Percentiles rank a stretch among this genome's conserved stretches.
Evolutionary conservation across 1,140 invertebrate species (phyloP).

Genomic region (Drosophila littoralis): DNA sequence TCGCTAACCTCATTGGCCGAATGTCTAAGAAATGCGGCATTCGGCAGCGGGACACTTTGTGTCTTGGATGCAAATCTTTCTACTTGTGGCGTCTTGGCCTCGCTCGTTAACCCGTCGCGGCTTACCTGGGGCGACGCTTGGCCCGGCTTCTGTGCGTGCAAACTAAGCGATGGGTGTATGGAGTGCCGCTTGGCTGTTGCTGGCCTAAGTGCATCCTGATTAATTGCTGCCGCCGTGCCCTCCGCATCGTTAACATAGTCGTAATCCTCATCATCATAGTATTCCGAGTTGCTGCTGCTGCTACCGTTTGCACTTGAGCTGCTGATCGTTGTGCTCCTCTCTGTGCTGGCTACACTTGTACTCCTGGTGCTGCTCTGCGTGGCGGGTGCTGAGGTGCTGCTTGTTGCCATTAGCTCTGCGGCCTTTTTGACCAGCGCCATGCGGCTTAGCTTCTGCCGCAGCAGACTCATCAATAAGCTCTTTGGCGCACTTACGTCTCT

Average conservation of each 20-base stretch:
- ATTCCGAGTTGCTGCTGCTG: conserved; percentile 38
- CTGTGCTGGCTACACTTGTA: conserved; percentile 19
- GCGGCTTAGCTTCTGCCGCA: conserved; percentile 37
- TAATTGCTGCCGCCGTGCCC: conserved; percentile 45
- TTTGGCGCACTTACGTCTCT: conserved; percentile 9
- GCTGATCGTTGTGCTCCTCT: neutral
- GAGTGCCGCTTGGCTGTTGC: conserved; percentile 39
- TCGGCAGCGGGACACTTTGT: conserved; percentile 17
- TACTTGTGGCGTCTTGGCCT: conserved; percentile 42
- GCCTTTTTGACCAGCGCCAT: conserved; percentile 6
- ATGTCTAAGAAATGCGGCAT: conserved; percentile 28
- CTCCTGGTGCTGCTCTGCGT: neutral
- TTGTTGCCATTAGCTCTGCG: neutral
- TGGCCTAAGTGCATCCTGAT: conserved; percentile 42
- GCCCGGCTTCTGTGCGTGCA: conserved; percentile 12
- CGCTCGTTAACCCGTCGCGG: conserved; percentile 61
- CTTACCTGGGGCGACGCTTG: conserved; percentile 23
- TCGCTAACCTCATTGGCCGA: conserved; percentile 40
- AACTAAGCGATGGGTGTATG: conserved; percentile 3
- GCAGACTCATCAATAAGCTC: conserved; percentile 27
- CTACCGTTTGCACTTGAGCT: conserved; percentile 2
- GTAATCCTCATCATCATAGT: conserved; percentile 65
- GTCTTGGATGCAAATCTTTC: conserved; percentile 30
- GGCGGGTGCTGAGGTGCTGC: conserved; percentile 13
- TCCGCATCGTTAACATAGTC: conserved; percentile 38